Conservation (phyloP, 1,140 invertebrate genomes). For the Drosophila mauritiana region DNA sequence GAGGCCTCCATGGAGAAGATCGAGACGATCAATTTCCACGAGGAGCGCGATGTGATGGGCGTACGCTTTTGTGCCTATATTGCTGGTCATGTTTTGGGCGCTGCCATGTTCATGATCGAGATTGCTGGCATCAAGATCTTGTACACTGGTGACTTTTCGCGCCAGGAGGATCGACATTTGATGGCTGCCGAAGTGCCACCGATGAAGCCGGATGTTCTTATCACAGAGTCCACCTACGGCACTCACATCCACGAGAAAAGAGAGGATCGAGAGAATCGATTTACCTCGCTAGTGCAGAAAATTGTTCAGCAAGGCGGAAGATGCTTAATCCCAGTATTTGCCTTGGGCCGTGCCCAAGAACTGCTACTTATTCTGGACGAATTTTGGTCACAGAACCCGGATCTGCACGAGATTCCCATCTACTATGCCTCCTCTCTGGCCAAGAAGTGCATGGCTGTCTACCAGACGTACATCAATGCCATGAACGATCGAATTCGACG, state of each 20-base stretch:
- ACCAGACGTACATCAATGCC: conserved; percentile 99
- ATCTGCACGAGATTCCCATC: conserved; percentile 99
- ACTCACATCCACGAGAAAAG: conserved; percentile 99
- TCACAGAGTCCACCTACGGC: conserved; percentile 99
- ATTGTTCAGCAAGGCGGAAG: conserved; percentile 98
- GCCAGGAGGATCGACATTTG: conserved; percentile 99
- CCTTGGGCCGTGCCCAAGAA: conserved; percentile 98
- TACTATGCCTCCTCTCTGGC: conserved; percentile 99
- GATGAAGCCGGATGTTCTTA: conserved; percentile 97
- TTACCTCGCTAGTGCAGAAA: conserved; percentile 97
- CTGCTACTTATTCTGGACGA: conserved; percentile 98
- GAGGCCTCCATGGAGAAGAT: conserved; percentile 99
- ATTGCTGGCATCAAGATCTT: conserved; percentile 98
- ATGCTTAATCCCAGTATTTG: conserved; percentile 99
- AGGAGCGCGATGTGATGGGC: conserved; percentile 98
- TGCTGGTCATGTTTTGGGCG: conserved; percentile 99
- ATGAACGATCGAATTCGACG: conserved; percentile 99
- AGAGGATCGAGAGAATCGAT: conserved; percentile 97
- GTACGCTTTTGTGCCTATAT: conserved; percentile 99
- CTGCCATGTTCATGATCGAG: conserved; percentile 99
- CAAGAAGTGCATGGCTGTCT: conserved; percentile 99
- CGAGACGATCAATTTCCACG: conserved; percentile 99
- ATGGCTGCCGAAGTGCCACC: conserved; percentile 99
- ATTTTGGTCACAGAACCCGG: conserved; percentile 99
- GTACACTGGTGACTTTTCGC: conserved; percentile 99